Percentiles rank a stretch among this genome's conserved stretches.
Conservation (phyloP, 1,140 invertebrate species). For the Aphelenchoides avenae region DNA sequence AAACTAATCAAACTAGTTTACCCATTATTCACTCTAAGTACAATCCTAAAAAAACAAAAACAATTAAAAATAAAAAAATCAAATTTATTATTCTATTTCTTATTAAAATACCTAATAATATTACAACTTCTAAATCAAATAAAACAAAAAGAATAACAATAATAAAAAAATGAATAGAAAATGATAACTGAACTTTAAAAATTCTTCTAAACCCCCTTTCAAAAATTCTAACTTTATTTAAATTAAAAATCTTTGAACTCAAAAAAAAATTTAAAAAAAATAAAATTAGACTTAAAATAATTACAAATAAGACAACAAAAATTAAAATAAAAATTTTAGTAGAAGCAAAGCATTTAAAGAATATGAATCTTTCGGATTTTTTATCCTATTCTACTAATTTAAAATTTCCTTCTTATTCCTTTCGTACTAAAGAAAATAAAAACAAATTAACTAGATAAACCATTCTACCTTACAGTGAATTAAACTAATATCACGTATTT, state of each 20-base stretch:
- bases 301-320: constrained; percentile 26
- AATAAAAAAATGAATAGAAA: constrained; percentile 21
- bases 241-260: constrained; percentile 13
- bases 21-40: constrained; percentile 35
- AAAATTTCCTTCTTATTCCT: no score
- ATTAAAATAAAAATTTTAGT: constrained; percentile 16
- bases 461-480: constrained; percentile 42
- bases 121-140: constrained; percentile 46
- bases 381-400: no score
- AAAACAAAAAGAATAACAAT: constrained; percentile 40
- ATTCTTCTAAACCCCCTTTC: constrained; percentile 38
- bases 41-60: constrained; percentile 33
- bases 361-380: constrained; percentile 15
- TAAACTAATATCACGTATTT: constrained; percentile 33
- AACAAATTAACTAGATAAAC: constrained; percentile 29
- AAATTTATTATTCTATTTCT: constrained; percentile 29
- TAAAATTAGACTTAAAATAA: no score
- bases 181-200: constrained; percentile 39
- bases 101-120: constrained; percentile 29
- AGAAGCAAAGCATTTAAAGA: constrained; percentile 22
- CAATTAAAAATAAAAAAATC: constrained; percentile 46
- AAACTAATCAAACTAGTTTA: constrained; percentile 28
- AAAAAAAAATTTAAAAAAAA: constrained; percentile 36
- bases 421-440: constrained; percentile 14
- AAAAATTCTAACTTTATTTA: constrained; percentile 34